Evolutionary conservation across 2,888 invertebrate species (phyloP).

Genomic region (Ceriagrion tenellum): DNA sequence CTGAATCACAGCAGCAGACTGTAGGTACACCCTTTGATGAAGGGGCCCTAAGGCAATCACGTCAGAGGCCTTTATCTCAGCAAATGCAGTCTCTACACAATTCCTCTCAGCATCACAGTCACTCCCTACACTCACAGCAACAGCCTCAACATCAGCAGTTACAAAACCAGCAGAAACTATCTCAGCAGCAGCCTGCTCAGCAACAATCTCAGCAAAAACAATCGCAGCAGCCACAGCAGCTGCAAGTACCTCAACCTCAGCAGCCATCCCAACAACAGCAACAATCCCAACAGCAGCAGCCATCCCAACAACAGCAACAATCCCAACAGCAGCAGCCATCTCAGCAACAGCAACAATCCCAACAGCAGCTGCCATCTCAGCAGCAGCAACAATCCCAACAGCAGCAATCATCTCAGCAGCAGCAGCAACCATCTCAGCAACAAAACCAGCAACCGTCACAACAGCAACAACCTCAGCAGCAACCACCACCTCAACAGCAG

Average conservation of each 20-base stretch:
- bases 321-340: conserved; percentile 71
- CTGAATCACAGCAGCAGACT: conserved; percentile 41
- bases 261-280: conserved; percentile 75
- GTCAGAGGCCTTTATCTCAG: conserved; percentile 13
- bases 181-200: conserved; percentile 77
- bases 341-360: not conserved
- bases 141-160: conserved; percentile 76
- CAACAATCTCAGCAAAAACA: conserved; percentile 71
- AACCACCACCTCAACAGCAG: conserved; percentile 8
- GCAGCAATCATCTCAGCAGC: not conserved
- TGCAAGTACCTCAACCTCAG: conserved; percentile 68
- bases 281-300: not conserved
- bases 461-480: conserved; percentile 55
- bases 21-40: conserved; percentile 21
- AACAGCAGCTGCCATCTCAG: not conserved
- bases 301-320: not conserved
- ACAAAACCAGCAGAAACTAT: conserved; percentile 77
- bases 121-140: conserved; percentile 37
- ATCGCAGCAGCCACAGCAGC: conserved; percentile 69
- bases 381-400: not conserved
- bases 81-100: conserved; percentile 47
- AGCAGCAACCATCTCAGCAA: not conserved
- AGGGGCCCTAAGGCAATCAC: conserved; percentile 19
- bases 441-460: not conserved
- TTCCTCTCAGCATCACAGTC: conserved; percentile 29